Evolutionary conservation across 2,888 invertebrate species (phyloP).

Genomic region (Cantharis rufa): DNA sequence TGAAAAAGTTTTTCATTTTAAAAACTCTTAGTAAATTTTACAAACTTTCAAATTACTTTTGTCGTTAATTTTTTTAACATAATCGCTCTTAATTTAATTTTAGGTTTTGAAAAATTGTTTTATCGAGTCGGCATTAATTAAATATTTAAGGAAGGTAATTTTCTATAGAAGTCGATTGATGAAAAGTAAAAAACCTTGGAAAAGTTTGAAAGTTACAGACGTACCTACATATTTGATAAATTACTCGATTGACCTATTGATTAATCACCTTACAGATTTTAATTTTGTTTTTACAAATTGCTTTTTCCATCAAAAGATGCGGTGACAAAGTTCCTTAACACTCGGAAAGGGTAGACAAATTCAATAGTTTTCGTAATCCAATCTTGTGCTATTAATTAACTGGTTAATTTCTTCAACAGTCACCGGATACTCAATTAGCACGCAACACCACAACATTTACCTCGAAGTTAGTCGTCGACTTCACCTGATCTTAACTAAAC

Average conservation of each 20-base stretch:
- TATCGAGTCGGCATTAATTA: not conserved
- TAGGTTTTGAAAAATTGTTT: not conserved
- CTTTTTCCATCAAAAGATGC: not conserved
- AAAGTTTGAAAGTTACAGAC: not conserved
- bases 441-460: constrained; percentile 21
- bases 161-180: not conserved
- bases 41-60: not conserved
- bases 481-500: constrained; percentile 18
- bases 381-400: constrained; percentile 19
- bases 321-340: not conserved
- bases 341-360: not conserved
- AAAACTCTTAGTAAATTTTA: not conserved
- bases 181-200: not conserved
- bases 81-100: not conserved
- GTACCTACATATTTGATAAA: not conserved
- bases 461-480: constrained; percentile 1
- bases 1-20: not conserved
- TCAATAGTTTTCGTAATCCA: not conserved
- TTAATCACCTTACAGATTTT: not conserved
- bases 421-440: constrained; percentile 23
- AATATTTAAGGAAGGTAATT: not conserved
- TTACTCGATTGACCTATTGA: not conserved
- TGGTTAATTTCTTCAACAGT: constrained; percentile 8
- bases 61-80: not conserved
- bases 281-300: not conserved